Percentiles rank a stretch among this genome's conserved stretches.
phyloP scores from a whole-genome alignment of 2,113 vertebrate genomes.

The Haemorhous mexicanus region DNA sequence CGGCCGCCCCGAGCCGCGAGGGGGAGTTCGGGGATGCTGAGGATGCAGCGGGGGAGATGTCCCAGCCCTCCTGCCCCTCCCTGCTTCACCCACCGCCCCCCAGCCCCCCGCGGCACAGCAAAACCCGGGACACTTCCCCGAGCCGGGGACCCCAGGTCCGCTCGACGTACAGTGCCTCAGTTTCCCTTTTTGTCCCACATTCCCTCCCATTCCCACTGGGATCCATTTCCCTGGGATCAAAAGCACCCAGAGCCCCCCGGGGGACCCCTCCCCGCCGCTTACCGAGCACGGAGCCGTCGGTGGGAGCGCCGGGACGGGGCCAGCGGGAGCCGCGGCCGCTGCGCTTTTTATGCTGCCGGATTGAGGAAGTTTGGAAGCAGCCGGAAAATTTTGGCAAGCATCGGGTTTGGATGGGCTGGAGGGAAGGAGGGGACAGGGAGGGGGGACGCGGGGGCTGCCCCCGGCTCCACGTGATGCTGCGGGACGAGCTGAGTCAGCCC shows the following conservation, averaged over 20 bases:
- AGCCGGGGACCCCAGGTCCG: rapidly evolving
- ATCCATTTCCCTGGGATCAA: rapidly evolving
- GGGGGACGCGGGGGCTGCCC: neutral
- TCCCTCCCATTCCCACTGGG: rapidly evolving
- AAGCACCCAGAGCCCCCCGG: rapidly evolving
- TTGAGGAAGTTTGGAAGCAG: constrained; percentile 32
- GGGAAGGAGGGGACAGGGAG: neutral
- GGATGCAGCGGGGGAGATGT: rapidly evolving
- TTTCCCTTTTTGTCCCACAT: neutral
- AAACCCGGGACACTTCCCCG: rapidly evolving
- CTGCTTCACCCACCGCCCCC: rapidly evolving
- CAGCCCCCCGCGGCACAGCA: neutral
- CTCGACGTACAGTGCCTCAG: neutral
- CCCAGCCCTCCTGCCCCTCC: neutral
- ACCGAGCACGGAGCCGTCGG: neutral
- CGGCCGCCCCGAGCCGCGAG: neutral
- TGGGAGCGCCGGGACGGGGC: neutral
- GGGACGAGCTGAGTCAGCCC: neutral
- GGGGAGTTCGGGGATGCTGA: neutral
- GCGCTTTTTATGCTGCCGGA: neutral
- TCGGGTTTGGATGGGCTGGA: neutral
- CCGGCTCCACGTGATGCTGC: neutral
- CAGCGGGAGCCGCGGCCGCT: neutral
- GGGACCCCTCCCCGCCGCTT: neutral
- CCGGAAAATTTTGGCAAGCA: constrained; percentile 37